A percentile compares a stretch with the other conserved stretches of the same genome.
Evolutionary conservation across 2,797 vertebrate genomes (phyloP).

Genomic region (Chromis chromis): DNA sequence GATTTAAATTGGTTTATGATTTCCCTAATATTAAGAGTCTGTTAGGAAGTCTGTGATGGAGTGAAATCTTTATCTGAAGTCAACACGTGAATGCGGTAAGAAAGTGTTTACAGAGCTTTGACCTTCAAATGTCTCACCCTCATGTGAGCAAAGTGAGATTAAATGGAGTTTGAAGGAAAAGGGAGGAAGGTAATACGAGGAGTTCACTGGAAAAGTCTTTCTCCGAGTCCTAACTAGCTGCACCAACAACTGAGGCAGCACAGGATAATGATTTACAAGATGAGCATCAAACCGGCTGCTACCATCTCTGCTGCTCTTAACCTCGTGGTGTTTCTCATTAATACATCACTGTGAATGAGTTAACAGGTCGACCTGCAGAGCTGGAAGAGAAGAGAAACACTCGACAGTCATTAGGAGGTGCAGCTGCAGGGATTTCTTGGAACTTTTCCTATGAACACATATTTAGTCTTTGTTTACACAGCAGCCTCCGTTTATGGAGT

Average conservation of each 20-base stretch:
- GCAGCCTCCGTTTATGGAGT: no score
- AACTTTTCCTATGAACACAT: background rate
- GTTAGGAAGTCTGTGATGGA: background rate
- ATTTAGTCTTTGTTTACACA: background rate
- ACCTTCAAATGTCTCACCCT: background rate
- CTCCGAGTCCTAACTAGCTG: no score
- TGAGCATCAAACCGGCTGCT: no score
- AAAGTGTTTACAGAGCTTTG: conserved; percentile 1
- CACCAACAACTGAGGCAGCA: background rate
- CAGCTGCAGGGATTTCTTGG: background rate
- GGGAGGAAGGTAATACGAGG: no score
- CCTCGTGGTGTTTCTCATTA: background rate
- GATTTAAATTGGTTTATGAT: no score
- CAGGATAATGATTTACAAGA: conserved; percentile 58
- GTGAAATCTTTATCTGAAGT: background rate
- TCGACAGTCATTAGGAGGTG: background rate
- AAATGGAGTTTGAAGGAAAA: background rate
- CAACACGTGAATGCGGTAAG: conserved; percentile 1
- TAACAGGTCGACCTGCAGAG: background rate
- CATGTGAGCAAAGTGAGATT: background rate
- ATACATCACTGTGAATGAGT: background rate
- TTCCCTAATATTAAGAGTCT: no score
- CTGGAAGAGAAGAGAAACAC: background rate
- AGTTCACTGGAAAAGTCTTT: background rate
- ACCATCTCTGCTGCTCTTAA: background rate